These are phyloP conservation scores for Trogon melanurus DNA, from an alignment of 2,113 vertebrate species.

Conservation along the genomic window DNA sequence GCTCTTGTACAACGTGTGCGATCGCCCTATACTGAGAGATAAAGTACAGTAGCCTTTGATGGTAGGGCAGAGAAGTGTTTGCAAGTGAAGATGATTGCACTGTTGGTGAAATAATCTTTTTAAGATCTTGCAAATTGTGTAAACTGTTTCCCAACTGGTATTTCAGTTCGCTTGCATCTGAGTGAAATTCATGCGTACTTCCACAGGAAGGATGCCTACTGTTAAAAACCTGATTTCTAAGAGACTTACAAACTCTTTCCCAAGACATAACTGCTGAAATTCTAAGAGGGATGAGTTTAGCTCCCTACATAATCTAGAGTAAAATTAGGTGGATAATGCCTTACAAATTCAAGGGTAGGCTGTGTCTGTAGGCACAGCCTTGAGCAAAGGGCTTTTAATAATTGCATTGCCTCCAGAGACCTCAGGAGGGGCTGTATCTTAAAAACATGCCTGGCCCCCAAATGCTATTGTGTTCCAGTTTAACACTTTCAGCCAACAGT, in stretches of 20 bases:
- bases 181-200: neutral
- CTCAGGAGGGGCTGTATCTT: neutral
- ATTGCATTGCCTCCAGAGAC: neutral
- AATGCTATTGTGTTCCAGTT: neutral
- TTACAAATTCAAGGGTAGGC: neutral
- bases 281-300: neutral
- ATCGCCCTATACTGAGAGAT: fast-evolving
- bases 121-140: neutral
- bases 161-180: neutral
- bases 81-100: neutral
- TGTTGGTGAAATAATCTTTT: neutral
- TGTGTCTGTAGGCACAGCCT: neutral
- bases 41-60: neutral
- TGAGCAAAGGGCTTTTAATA: neutral
- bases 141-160: neutral
- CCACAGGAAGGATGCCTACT: neutral
- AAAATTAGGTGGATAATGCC: neutral
- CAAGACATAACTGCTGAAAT: neutral
- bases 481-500: neutral
- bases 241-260: neutral
- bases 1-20: neutral
- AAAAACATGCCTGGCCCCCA: neutral
- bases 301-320: fast-evolving
- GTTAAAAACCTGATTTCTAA: neutral
- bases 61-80: neutral